These are phyloP conservation scores for Brachyistius frenatus DNA, from an alignment of 2,113 vertebrate genomes.

Conservation along the genomic window DNA sequence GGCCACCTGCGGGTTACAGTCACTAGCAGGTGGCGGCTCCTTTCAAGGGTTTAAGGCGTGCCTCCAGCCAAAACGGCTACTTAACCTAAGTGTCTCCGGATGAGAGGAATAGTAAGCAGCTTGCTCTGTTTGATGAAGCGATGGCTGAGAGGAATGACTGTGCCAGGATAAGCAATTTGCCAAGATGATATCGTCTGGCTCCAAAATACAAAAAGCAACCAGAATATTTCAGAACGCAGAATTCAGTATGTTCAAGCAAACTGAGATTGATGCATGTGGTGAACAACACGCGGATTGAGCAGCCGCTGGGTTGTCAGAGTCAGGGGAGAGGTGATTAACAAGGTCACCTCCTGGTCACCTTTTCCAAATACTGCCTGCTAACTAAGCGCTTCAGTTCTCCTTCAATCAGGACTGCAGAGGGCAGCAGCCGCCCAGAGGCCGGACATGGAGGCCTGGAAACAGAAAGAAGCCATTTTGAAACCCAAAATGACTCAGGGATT, in stretches of 20 bases:
- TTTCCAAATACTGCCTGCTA: background rate
- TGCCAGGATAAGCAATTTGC: conserved; percentile 23
- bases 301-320: background rate
- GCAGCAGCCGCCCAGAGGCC: background rate
- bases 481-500: background rate
- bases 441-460: background rate
- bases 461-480: conserved; percentile 4
- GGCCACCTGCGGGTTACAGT: conserved; percentile 44
- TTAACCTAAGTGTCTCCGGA: conserved; percentile 71
- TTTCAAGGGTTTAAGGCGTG: conserved; percentile 70
- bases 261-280: background rate
- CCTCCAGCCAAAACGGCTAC: conserved; percentile 70
- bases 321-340: background rate
- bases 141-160: conserved; percentile 6
- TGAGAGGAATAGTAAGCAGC: conserved; percentile 67
- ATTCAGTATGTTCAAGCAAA: background rate
- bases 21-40: conserved; percentile 68
- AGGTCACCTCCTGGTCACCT: conserved; percentile 1
- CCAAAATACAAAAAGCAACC: background rate
- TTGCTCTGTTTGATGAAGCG: conserved; percentile 56
- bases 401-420: conserved; percentile 11
- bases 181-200: conserved; percentile 7
- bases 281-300: background rate
- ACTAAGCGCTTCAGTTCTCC: conserved; percentile 16
- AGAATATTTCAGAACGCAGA: background rate